Conservation (phyloP, 2,113 vertebrate species). For the Crotalus tigris region DNA sequence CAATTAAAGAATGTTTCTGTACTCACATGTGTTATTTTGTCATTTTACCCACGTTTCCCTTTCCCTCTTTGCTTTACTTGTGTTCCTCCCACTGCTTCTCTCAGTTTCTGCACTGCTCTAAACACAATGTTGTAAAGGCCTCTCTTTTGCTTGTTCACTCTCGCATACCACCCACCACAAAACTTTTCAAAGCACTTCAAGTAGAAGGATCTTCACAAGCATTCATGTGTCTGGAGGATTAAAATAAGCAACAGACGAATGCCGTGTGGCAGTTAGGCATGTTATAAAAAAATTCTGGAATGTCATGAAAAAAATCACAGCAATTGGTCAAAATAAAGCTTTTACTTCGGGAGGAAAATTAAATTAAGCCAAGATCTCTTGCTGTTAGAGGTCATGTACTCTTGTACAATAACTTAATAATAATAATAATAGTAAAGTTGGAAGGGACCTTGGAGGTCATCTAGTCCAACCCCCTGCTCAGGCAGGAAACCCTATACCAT, state of each 20-base stretch:
- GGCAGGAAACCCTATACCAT: too few relatives aligned
- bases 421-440: too few relatives aligned
- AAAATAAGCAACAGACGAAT: neutral
- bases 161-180: neutral
- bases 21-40: neutral
- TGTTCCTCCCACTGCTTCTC: neutral
- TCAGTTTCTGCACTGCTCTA: neutral
- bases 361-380: neutral
- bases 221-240: neutral
- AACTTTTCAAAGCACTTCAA: conserved; percentile 9
- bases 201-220: neutral
- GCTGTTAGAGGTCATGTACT: neutral
- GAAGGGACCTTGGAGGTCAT: too few relatives aligned
- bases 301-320: neutral
- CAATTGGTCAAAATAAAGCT: neutral
- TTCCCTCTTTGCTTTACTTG: neutral
- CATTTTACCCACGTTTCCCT: neutral
- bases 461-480: too few relatives aligned
- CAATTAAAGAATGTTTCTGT: neutral
- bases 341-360: neutral
- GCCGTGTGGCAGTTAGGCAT: neutral
- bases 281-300: neutral
- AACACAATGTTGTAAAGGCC: neutral
- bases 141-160: neutral
- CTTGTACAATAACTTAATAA: neutral